phyloP scores from a whole-genome alignment of 2,888 invertebrate species.

The Hipparchia semele region DNA sequence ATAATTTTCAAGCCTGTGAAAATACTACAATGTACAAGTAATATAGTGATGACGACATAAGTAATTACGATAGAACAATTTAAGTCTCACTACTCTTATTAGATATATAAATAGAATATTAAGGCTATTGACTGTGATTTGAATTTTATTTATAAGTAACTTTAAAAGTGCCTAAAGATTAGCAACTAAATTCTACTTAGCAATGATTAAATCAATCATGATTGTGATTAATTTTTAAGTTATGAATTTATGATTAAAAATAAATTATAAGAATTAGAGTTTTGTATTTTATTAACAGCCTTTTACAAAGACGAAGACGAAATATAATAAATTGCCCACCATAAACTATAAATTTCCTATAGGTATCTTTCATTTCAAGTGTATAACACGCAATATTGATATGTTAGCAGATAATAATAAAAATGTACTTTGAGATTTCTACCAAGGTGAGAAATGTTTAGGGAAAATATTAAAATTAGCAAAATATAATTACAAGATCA shows the following conservation, averaged over 20 bases:
- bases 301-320: too few species aligned
- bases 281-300: neutral
- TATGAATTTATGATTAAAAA: neutral
- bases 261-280: neutral
- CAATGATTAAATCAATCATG: constrained; percentile 1
- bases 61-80: neutral
- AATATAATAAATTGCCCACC: too few species aligned
- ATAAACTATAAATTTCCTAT: neutral
- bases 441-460: neutral
- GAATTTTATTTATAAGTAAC: constrained; percentile 16
- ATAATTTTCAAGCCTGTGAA: neutral
- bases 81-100: neutral
- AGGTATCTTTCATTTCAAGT: neutral
- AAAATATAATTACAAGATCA: too few species aligned
- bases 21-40: too few species aligned
- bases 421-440: neutral
- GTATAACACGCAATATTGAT: too few species aligned
- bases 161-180: neutral
- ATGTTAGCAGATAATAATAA: too few species aligned
- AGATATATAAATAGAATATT: constrained; percentile 1
- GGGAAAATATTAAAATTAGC: neutral
- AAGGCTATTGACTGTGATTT: constrained; percentile 35
- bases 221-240: neutral
- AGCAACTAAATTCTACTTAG: constrained; percentile 1
- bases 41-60: neutral